Conservation (phyloP, 2,888 invertebrate species). For the Ypsolopha sequella region DNA sequence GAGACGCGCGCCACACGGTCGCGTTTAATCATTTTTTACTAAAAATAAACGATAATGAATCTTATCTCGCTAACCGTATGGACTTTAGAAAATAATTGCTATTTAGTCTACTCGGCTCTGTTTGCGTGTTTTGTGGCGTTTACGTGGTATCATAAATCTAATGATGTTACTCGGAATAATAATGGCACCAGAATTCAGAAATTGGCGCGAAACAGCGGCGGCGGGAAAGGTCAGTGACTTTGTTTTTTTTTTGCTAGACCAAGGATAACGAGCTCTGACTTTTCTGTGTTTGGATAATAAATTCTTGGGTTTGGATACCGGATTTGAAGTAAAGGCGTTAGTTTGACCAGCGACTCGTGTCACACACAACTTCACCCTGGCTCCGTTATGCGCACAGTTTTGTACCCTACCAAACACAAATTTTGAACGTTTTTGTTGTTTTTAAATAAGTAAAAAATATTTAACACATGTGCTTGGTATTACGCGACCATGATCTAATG, state of each 20-base stretch:
- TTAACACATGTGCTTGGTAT: no score
- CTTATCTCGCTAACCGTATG: constrained; percentile 46
- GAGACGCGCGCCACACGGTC: not conserved
- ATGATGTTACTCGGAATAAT: constrained; percentile 16
- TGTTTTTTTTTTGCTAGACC: not conserved
- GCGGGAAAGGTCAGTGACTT: constrained; percentile 32
- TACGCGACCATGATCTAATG: no score
- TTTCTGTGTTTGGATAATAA: no score
- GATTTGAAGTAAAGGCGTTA: no score
- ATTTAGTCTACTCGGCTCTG: constrained; percentile 44
- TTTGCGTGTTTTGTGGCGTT: constrained; percentile 47
- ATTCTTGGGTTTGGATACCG: no score
- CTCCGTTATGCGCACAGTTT: no score
- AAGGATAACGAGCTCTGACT: no score
- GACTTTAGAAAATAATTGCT: constrained; percentile 57
- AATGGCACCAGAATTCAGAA: constrained; percentile 27
- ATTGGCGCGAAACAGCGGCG: constrained; percentile 24
- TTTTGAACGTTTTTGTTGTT: no score
- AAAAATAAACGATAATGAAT: constrained; percentile 34
- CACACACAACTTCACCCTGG: no score
- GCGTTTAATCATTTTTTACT: not conserved
- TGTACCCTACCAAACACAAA: no score
- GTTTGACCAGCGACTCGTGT: no score
- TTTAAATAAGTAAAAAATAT: no score
- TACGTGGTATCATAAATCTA: constrained; percentile 46